Percentiles rank a stretch among this genome's conserved stretches.
Conservation (phyloP, 2,113 vertebrate species). For the Notarius lentiginosus region DNA sequence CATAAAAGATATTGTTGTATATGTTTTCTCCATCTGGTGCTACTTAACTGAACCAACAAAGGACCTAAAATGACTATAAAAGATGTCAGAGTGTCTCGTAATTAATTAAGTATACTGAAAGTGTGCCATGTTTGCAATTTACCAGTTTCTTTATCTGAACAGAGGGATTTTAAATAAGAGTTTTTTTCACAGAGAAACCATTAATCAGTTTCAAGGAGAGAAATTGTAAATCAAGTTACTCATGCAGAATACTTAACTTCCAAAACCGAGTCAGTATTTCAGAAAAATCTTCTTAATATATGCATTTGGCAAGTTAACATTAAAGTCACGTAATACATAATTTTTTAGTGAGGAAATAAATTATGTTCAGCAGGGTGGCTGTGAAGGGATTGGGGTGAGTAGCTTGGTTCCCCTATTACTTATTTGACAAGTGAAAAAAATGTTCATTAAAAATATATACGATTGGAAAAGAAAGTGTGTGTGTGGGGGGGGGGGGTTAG, state of each 20-base stretch:
- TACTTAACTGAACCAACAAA: slow-evolving; percentile 23
- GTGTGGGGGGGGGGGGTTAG: background rate
- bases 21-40: slow-evolving; percentile 24
- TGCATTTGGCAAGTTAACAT: slow-evolving; percentile 3
- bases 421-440: slow-evolving; percentile 16
- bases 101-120: slow-evolving; percentile 66
- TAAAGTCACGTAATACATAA: background rate
- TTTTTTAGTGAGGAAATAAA: background rate
- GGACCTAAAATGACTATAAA: slow-evolving; percentile 14
- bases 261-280: background rate
- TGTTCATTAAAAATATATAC: slow-evolving; percentile 49
- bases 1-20: slow-evolving; percentile 26
- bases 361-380: slow-evolving; percentile 56
- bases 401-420: slow-evolving; percentile 24
- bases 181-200: background rate
- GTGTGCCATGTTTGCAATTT: slow-evolving; percentile 67
- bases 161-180: background rate
- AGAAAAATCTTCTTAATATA: slow-evolving; percentile 1
- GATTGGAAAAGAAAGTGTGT: slow-evolving; percentile 36
- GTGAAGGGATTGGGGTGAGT: slow-evolving; percentile 55
- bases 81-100: slow-evolving; percentile 2
- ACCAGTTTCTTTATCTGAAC: slow-evolving; percentile 6
- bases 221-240: background rate
- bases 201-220: slow-evolving; percentile 7
- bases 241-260: background rate